Conservation (phyloP, 2,888 invertebrate species). For the Sarcophaga subvicina region DNA sequence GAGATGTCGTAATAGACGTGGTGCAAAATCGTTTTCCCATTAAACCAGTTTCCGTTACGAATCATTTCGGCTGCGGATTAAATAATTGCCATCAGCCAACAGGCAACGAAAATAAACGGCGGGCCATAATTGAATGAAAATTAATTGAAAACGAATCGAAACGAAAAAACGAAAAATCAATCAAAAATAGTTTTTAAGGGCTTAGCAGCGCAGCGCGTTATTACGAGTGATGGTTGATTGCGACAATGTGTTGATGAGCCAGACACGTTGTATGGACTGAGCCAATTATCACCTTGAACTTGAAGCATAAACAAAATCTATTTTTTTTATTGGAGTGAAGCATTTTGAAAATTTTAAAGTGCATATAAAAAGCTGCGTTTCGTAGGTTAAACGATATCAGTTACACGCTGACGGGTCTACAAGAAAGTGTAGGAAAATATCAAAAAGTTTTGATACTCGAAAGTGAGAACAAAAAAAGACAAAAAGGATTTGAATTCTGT, state of each 20-base stretch:
- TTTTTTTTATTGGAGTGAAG: not conserved
- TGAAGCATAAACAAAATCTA: slow-evolving; percentile 48
- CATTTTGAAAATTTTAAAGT: slow-evolving; percentile 27
- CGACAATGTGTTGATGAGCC: slow-evolving; percentile 61
- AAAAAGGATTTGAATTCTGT: not conserved
- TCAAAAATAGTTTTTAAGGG: not conserved
- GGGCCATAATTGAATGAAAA: not conserved
- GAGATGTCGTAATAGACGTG: slow-evolving; percentile 63
- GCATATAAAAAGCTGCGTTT: slow-evolving; percentile 63
- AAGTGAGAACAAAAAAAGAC: not conserved
- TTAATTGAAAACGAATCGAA: not conserved
- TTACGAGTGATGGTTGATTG: not conserved
- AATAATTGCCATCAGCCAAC: slow-evolving; percentile 1
- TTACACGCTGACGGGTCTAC: slow-evolving; percentile 30
- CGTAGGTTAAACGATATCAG: slow-evolving; percentile 29
- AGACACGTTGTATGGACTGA: slow-evolving; percentile 59
- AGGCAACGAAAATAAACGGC: too few species aligned
- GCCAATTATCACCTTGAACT: slow-evolving; percentile 72
- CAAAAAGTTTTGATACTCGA: not conserved
- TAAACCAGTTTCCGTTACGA: slow-evolving; percentile 52
- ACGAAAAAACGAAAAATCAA: slow-evolving; percentile 8
- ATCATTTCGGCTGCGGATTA: not conserved
- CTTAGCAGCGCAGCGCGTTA: not conserved
- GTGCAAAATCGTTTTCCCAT: slow-evolving; percentile 59
- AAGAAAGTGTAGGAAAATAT: slow-evolving; percentile 20